These are phyloP conservation scores for Scaptomyza cyrtandrae DNA, from an alignment of 2,888 invertebrate species.

Conservation along the genomic window DNA sequence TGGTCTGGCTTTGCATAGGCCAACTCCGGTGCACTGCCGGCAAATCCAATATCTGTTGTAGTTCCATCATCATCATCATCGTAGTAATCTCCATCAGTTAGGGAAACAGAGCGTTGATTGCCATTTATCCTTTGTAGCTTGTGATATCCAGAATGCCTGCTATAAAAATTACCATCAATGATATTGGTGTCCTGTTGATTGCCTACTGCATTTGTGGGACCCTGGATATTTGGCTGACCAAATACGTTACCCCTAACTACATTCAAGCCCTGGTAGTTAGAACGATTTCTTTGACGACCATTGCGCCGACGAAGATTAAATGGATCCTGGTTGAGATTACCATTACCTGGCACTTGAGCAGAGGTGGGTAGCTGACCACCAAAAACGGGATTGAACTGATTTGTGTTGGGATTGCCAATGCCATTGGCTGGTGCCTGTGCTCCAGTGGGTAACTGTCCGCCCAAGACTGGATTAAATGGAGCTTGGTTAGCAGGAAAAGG, in stretches of 20 bases:
- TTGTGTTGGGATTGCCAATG: conserved; percentile 12
- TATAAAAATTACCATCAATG: conserved; percentile 66
- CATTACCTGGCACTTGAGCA: conserved; percentile 20
- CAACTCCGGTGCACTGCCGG: conserved; percentile 52
- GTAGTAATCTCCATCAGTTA: conserved; percentile 64
- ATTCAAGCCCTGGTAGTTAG: conserved; percentile 69
- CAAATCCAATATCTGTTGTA: conserved; percentile 42
- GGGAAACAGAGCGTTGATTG: conserved; percentile 41
- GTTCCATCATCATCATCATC: conserved; percentile 40
- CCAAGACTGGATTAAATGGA: conserved; percentile 8
- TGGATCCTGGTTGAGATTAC: conserved; percentile 6
- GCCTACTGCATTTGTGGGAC: conserved; percentile 45
- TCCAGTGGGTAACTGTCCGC: conserved; percentile 17
- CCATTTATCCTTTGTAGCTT: conserved; percentile 43
- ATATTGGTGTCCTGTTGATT: conserved; percentile 74
- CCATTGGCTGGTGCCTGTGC: not conserved
- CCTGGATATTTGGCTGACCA: conserved; percentile 60
- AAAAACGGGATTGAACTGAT: conserved; percentile 18
- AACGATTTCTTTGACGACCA: conserved; percentile 45
- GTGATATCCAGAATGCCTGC: conserved; percentile 31
- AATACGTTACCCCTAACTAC: conserved; percentile 65
- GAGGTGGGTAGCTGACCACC: conserved; percentile 35
- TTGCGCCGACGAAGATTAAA: conserved; percentile 33
- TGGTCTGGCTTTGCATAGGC: conserved; percentile 50
- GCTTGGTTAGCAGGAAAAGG: not conserved